A percentile compares a stretch with the other conserved stretches of the same genome.
Evolutionary conservation across 2,888 invertebrate species (phyloP).

Genomic region (Tuberolachnus salignus): DNA sequence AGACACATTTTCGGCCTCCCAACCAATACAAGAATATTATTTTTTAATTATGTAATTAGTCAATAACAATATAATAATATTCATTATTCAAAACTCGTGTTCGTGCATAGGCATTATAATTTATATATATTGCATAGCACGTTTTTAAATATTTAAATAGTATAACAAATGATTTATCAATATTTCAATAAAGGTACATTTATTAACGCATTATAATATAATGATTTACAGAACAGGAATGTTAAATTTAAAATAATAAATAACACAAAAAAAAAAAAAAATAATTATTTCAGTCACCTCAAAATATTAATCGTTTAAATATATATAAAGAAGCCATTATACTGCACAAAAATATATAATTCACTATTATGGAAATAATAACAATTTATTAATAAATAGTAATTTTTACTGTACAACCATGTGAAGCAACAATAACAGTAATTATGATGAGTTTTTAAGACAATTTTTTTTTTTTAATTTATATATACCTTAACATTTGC

Average conservation of each 20-base stretch:
- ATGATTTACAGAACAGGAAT: slow-evolving; percentile 40
- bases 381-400: slow-evolving; percentile 18
- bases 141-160: too few relatives aligned
- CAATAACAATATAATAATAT: too few relatives aligned
- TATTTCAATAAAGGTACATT: background rate
- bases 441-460: background rate
- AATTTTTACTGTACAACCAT: slow-evolving; percentile 12
- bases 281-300: slow-evolving; percentile 21
- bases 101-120: too few relatives aligned
- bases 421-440: background rate
- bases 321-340: background rate
- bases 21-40: too few relatives aligned
- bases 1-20: too few relatives aligned
- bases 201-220: slow-evolving; percentile 12
- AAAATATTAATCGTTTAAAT: slow-evolving; percentile 8
- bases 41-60: too few relatives aligned
- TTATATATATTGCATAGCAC: too few relatives aligned
- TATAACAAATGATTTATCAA: too few relatives aligned
- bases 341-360: slow-evolving; percentile 15
- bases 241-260: slow-evolving; percentile 43
- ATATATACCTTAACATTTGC: background rate
- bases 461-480: background rate
- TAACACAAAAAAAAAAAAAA: slow-evolving; percentile 19
- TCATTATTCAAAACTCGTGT: too few relatives aligned
- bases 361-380: slow-evolving; percentile 15